A percentile compares a stretch with the other conserved stretches of the same genome.
Conservation (phyloP, 2,797 vertebrate species). For the Pachyuromys duprasi region DNA sequence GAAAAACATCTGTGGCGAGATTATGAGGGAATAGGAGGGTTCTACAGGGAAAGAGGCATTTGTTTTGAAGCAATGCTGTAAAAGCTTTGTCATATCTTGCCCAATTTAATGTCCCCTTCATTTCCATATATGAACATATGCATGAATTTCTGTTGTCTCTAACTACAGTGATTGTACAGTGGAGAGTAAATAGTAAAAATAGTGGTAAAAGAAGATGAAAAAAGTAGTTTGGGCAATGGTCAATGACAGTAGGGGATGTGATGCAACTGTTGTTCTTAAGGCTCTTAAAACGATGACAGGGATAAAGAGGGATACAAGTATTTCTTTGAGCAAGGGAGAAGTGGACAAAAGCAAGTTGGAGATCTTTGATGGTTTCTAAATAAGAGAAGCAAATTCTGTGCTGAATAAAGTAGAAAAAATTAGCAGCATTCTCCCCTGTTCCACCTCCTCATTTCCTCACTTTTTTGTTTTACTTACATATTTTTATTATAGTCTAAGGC, state of each 20-base stretch:
- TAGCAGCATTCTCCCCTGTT: not conserved
- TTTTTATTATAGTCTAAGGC: not conserved
- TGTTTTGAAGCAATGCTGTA: not conserved
- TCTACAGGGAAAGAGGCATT: not conserved
- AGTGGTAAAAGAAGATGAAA: not conserved
- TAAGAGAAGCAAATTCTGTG: not conserved
- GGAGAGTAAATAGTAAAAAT: not conserved
- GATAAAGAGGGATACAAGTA: not conserved
- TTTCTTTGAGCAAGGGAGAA: not conserved
- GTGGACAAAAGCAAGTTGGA: not conserved
- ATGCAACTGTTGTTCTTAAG: not conserved
- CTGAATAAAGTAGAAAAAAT: not conserved
- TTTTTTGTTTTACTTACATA: not conserved
- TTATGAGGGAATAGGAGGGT: not conserved
- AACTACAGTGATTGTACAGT: not conserved
- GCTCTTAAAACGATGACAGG: not conserved
- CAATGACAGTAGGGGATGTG: not conserved
- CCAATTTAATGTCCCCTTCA: not conserved
- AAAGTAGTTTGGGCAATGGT: not conserved
- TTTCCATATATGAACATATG: not conserved
- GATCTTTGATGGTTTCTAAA: not conserved
- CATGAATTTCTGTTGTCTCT: conserved; percentile 24
- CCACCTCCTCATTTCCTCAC: not conserved
- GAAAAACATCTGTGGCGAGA: not conserved
- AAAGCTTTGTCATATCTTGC: not conserved